phyloP scores from a whole-genome alignment of 1,140 invertebrate genomes.

The Sitophilus oryzae region DNA sequence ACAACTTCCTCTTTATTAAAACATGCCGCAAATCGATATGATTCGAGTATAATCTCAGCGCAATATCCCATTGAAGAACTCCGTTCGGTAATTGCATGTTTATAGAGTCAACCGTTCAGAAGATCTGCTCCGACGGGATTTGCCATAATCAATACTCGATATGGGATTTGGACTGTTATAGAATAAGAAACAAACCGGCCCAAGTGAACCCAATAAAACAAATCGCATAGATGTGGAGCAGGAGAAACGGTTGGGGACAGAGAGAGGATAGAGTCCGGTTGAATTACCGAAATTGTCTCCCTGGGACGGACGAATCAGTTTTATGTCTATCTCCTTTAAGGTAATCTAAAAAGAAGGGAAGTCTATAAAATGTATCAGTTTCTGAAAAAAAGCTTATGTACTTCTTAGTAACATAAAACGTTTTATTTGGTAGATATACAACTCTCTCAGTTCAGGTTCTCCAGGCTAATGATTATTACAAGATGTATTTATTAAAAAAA shows the following conservation, averaged over 20 bases:
- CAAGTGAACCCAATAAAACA: conserved; percentile 18
- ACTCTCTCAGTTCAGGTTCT: too few species aligned
- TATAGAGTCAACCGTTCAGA: conserved; percentile 17
- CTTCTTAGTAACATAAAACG: too few species aligned
- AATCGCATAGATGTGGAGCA: conserved; percentile 14
- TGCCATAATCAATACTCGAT: conserved; percentile 18
- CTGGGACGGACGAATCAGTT: too few species aligned
- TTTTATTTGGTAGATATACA: too few species aligned
- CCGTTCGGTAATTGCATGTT: conserved; percentile 19
- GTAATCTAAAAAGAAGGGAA: too few species aligned
- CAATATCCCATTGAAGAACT: conserved; percentile 8
- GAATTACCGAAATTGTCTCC: not conserved
- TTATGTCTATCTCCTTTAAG: too few species aligned
- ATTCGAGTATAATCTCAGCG: conserved; percentile 11
- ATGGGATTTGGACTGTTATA: conserved; percentile 10
- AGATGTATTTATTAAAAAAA: too few species aligned
- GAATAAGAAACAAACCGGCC: conserved; percentile 18
- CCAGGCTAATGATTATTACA: too few species aligned
- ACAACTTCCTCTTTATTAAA: not conserved
- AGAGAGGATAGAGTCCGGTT: too few species aligned
- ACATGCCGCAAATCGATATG: conserved; percentile 14
- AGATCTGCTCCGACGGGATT: conserved; percentile 9
- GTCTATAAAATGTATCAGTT: too few species aligned
- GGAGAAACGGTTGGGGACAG: too few species aligned
- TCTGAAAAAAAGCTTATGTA: too few species aligned